Percentiles rank a stretch among this genome's conserved stretches.
phyloP scores from a whole-genome alignment of 1,140 invertebrate genomes.

The Drosophila biarmipes region DNA sequence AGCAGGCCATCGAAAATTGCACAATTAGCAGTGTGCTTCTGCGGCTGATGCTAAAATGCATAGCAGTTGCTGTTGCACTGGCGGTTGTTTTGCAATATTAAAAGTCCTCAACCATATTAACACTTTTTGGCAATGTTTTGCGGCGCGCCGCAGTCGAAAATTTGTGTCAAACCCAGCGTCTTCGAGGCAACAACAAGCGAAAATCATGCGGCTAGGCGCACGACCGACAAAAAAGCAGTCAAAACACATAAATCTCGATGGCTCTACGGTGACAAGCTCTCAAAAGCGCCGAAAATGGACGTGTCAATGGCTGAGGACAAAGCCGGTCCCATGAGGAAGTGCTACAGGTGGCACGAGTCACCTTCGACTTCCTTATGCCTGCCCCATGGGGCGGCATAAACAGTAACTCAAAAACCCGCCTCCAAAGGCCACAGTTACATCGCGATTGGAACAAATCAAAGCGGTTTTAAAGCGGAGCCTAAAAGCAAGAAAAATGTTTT shows the following conservation, averaged over 20 bases:
- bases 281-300: constrained; percentile 30
- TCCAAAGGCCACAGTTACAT: not conserved
- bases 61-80: constrained; percentile 6
- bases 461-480: not conserved
- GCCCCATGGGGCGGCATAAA: constrained; percentile 59
- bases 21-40: constrained; percentile 69
- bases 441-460: not conserved
- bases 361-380: constrained; percentile 65
- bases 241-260: constrained; percentile 56
- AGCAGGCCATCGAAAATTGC: constrained; percentile 71
- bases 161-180: constrained; percentile 66
- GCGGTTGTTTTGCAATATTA: constrained; percentile 65
- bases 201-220: constrained; percentile 72
- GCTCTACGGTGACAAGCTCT: constrained; percentile 34
- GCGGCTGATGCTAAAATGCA: constrained; percentile 29
- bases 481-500: constrained; percentile 15
- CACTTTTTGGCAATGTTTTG: constrained; percentile 79
- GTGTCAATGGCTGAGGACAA: constrained; percentile 44
- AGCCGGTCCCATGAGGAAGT: constrained; percentile 64
- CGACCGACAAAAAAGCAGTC: constrained; percentile 53
- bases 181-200: constrained; percentile 37
- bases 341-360: constrained; percentile 49
- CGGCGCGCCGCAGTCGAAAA: constrained; percentile 73
- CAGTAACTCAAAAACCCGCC: constrained; percentile 6
- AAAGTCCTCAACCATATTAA: constrained; percentile 83